These are phyloP conservation scores for Lagorchestes hirsutus DNA, from an alignment of 2,797 vertebrate genomes.

Conservation along the genomic window DNA sequence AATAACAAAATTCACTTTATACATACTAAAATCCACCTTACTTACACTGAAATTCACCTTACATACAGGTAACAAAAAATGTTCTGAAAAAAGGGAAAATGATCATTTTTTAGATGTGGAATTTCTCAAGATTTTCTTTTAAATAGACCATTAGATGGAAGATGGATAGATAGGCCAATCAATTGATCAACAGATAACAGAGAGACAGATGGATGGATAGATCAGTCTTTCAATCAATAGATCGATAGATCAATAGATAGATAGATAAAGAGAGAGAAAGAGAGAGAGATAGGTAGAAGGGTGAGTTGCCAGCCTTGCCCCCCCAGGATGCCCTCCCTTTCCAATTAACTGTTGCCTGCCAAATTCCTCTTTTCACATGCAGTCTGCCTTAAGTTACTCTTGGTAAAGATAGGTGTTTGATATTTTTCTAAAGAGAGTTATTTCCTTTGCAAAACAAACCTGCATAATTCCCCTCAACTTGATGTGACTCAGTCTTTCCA, in stretches of 20 bases:
- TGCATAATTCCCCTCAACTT: conserved; percentile 33
- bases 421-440: conserved; percentile 27
- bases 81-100: not conserved
- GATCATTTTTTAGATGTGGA: not conserved
- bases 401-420: not conserved
- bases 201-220: too few relatives aligned
- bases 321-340: not conserved
- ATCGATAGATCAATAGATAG: not conserved
- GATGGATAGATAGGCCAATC: not conserved
- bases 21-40: too few relatives aligned
- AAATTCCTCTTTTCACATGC: not conserved
- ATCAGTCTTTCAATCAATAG: too few relatives aligned
- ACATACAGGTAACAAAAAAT: not conserved
- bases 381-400: not conserved
- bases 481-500: conserved; percentile 26
- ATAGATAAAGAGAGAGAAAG: not conserved
- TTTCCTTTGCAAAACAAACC: conserved; percentile 52
- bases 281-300: not conserved
- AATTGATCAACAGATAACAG: too few relatives aligned
- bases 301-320: not conserved
- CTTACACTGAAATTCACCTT: too few relatives aligned
- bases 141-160: not conserved
- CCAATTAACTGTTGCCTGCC: not conserved
- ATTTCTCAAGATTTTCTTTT: not conserved
- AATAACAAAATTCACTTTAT: too few relatives aligned